Evolutionary conservation across 2,888 invertebrate species (phyloP).

Genomic region (Orchesellides sinensis): DNA sequence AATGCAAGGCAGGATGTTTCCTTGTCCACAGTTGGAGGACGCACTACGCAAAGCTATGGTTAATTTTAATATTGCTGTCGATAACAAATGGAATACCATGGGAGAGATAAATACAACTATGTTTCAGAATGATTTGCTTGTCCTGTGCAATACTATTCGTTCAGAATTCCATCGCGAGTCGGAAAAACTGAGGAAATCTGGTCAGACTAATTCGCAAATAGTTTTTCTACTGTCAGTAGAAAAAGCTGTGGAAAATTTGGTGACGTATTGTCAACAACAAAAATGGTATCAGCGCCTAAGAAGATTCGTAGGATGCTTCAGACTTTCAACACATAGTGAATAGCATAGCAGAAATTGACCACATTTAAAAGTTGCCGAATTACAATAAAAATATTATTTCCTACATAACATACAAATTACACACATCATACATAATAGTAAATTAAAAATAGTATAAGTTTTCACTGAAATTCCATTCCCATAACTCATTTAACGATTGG

Average conservation of each 20-base stretch:
- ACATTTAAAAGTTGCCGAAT: too few relatives aligned
- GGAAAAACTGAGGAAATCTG: slow-evolving; percentile 37
- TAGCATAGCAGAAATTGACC: slow-evolving; percentile 8
- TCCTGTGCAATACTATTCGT: slow-evolving; percentile 35
- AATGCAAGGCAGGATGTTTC: slow-evolving; percentile 29
- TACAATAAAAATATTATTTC: too few relatives aligned
- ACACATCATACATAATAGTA: too few relatives aligned
- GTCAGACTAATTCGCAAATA: neutral
- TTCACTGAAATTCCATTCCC: too few relatives aligned
- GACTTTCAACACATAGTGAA: slow-evolving; percentile 40
- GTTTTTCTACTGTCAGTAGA: slow-evolving; percentile 9
- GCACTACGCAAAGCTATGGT: slow-evolving; percentile 7
- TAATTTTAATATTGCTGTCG: slow-evolving; percentile 37
- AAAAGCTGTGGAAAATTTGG: slow-evolving; percentile 37
- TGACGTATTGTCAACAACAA: slow-evolving; percentile 12
- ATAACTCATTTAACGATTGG: too few relatives aligned
- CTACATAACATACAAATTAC: too few relatives aligned
- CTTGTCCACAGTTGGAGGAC: slow-evolving; percentile 45
- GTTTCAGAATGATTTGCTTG: slow-evolving; percentile 33
- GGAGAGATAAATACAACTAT: neutral
- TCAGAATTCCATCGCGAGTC: slow-evolving; percentile 49
- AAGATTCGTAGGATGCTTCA: slow-evolving; percentile 14
- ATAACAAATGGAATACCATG: slow-evolving; percentile 28
- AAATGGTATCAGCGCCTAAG: slow-evolving; percentile 36
- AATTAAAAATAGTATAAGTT: too few relatives aligned